Percentiles rank a stretch among this genome's conserved stretches.
Evolutionary conservation across 2,888 invertebrate species (phyloP).

Genomic region (Metopia argyrocephala): DNA sequence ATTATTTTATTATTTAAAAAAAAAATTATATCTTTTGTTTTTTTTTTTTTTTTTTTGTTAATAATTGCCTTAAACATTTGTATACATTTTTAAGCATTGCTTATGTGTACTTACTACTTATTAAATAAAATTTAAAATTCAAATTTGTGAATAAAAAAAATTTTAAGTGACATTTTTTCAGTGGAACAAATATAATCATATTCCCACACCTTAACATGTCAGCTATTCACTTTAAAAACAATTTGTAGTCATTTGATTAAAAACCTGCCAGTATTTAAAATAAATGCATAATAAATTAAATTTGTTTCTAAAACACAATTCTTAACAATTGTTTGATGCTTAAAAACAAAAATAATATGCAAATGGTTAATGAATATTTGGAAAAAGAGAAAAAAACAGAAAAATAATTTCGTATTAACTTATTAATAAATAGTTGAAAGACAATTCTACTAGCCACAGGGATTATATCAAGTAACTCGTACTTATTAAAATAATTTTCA

Average conservation of each 20-base stretch:
- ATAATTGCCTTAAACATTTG: slow-evolving; percentile 3
- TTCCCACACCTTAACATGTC: slow-evolving; percentile 32
- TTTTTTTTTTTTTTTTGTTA: neutral
- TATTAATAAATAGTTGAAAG: no score
- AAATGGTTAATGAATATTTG: no score
- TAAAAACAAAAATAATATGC: no score
- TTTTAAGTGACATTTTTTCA: slow-evolving; percentile 35
- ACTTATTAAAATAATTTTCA: no score
- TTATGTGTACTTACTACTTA: no score
- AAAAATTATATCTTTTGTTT: neutral
- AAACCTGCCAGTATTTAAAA: slow-evolving; percentile 14
- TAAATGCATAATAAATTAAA: slow-evolving; percentile 17
- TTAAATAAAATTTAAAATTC: slow-evolving; percentile 29
- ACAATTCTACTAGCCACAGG: no score
- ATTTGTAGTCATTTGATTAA: slow-evolving; percentile 22
- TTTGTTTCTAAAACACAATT: neutral
- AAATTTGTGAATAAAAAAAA: slow-evolving; percentile 17
- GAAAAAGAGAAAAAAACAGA: no score
- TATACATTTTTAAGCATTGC: no score
- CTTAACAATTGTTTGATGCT: neutral
- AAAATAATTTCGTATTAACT: no score
- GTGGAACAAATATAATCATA: slow-evolving; percentile 33
- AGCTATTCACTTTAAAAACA: slow-evolving; percentile 1
- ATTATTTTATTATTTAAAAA: neutral
- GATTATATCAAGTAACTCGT: no score